Conservation (phyloP, 1,140 invertebrate species). For the Plodia interpunctella region DNA sequence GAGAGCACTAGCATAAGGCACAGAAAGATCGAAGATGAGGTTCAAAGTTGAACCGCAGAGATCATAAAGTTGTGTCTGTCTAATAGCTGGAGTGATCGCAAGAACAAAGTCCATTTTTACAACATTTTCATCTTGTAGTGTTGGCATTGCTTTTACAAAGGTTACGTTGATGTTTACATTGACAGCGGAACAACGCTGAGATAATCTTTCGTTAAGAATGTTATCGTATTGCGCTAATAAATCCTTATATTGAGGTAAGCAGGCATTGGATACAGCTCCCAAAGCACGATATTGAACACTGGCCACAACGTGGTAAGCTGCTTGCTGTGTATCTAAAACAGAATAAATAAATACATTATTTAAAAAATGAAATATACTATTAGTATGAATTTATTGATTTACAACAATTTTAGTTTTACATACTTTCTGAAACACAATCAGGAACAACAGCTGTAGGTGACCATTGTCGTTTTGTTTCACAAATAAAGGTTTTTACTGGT, state of each 20-base stretch:
- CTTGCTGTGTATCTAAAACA: conserved; percentile 91
- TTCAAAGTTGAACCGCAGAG: conserved; percentile 95
- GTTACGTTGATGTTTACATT: conserved; percentile 97
- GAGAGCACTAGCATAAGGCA: conserved; percentile 93
- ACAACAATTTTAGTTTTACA: conserved; percentile 29
- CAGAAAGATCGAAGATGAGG: conserved; percentile 95
- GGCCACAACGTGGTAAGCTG: conserved; percentile 93
- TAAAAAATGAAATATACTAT: neutral
- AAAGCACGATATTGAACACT: conserved; percentile 93
- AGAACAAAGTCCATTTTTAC: conserved; percentile 92
- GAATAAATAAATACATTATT: conserved; percentile 20
- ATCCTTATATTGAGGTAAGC: conserved; percentile 91
- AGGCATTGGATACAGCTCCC: conserved; percentile 89
- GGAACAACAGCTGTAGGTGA: conserved; percentile 90
- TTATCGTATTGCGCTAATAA: conserved; percentile 88
- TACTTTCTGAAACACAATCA: conserved; percentile 94
- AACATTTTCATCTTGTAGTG: conserved; percentile 89
- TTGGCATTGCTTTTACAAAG: conserved; percentile 88
- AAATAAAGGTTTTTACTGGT: conserved; percentile 90
- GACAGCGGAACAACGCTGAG: conserved; percentile 94
- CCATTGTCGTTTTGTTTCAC: conserved; percentile 88
- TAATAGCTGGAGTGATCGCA: conserved; percentile 90
- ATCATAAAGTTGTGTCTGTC: conserved; percentile 94
- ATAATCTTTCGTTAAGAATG: conserved; percentile 88
- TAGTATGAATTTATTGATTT: neutral